A percentile compares a stretch with the other conserved stretches of the same genome.
phyloP scores from a whole-genome alignment of 92 coral and sea anemone genomes.

The Siderastrea siderea region DNA sequence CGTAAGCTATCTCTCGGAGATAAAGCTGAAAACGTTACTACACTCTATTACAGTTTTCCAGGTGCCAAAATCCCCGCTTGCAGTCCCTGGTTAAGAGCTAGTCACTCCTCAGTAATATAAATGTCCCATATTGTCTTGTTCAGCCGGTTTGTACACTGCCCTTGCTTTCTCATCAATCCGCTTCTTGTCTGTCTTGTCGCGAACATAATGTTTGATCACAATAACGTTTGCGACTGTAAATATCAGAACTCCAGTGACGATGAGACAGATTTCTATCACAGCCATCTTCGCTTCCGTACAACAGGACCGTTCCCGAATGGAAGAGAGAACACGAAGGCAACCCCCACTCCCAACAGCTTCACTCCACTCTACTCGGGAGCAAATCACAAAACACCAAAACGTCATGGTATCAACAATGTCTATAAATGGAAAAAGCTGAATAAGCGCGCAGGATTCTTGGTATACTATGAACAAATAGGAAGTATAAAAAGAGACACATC shows the following conservation, averaged over 20 bases:
- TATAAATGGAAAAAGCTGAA: background rate
- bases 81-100: background rate
- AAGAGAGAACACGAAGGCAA: background rate
- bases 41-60: background rate
- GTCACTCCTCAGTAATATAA: constrained; percentile 10
- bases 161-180: background rate
- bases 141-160: constrained; percentile 11
- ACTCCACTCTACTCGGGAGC: background rate
- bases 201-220: background rate
- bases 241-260: constrained; percentile 12
- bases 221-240: constrained; percentile 17
- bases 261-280: constrained; percentile 18
- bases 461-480: too few species aligned
- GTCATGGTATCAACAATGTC: background rate
- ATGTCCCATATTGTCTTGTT: constrained; percentile 14
- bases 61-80: background rate
- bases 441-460: too few species aligned
- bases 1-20: background rate
- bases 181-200: background rate
- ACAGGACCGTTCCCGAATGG: background rate
- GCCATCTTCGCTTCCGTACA: background rate
- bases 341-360: background rate
- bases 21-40: background rate
- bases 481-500: too few species aligned
- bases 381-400: background rate